A percentile compares a stretch with the other conserved stretches of the same genome.
Conservation (phyloP, 2,797 vertebrate species). For the Discoglossus pictus region DNA sequence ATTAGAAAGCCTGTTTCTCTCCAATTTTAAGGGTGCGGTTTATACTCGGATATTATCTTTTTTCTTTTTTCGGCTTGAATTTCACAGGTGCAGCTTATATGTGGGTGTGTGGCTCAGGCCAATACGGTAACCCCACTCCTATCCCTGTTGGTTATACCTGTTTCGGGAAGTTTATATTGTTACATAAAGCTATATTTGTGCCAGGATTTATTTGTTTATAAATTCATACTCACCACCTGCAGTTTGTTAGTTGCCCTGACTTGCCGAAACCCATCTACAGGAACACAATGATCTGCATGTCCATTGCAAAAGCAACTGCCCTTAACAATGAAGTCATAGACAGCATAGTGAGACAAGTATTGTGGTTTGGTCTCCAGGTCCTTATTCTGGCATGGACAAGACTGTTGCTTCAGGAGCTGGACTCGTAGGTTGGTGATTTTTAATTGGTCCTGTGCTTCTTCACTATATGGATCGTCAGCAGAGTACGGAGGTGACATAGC, state of each 20-base stretch:
- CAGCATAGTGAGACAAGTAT: conserved; percentile 76
- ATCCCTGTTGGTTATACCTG: no score
- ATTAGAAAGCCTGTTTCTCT: no score
- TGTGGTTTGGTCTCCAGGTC: conserved; percentile 55
- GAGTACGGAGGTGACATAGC: conserved; percentile 80
- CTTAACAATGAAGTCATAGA: conserved; percentile 95
- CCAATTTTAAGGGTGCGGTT: no score
- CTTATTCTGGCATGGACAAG: conserved; percentile 80
- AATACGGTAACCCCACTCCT: no score
- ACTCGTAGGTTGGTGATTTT: conserved; percentile 90
- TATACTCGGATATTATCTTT: no score
- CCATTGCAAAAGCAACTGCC: conserved; percentile 97
- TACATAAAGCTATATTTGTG: neutral
- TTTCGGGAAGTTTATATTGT: no score
- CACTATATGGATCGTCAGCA: conserved; percentile 82
- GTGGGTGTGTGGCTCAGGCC: no score
- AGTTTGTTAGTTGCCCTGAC: conserved; percentile 66
- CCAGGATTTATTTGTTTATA: no score
- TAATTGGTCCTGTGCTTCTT: conserved; percentile 80
- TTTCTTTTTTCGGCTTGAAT: no score
- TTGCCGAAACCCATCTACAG: conserved; percentile 76
- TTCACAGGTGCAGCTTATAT: no score
- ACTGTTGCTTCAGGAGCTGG: conserved; percentile 79
- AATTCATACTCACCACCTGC: conserved; percentile 81
- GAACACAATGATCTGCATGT: conserved; percentile 88